phyloP scores from a whole-genome alignment of 1,140 invertebrate species.

The Anadara kagoshimensis region DNA sequence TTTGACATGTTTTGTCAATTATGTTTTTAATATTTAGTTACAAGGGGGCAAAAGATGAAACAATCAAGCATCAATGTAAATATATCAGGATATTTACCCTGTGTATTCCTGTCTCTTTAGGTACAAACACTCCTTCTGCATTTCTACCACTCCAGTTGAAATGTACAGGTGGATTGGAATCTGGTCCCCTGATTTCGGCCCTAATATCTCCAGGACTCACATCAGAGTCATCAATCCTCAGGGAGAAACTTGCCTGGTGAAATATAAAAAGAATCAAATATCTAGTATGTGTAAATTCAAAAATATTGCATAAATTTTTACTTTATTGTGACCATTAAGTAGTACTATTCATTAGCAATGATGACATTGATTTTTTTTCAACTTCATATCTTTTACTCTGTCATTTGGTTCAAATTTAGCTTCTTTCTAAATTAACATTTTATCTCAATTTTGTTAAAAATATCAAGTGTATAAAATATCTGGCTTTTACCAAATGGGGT shows the following conservation, averaged over 20 bases:
- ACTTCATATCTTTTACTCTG: not conserved
- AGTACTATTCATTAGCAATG: not conserved
- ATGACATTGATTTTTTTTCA: not conserved
- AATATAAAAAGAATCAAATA: constrained; percentile 27
- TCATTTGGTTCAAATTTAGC: not conserved
- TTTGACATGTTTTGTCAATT: no score
- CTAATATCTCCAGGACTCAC: constrained; percentile 85
- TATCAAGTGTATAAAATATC: no score
- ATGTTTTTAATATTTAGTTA: no score
- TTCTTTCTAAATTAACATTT: no score
- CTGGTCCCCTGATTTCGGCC: constrained; percentile 88
- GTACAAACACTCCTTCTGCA: constrained; percentile 87
- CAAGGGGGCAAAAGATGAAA: no score
- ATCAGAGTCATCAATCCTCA: constrained; percentile 79
- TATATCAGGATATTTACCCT: constrained; percentile 83
- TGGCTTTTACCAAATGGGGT: no score
- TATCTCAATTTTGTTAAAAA: no score
- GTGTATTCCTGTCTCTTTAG: constrained; percentile 94
- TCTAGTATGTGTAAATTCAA: not conserved
- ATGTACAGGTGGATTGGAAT: constrained; percentile 79
- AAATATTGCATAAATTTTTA: not conserved
- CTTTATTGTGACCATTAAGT: no score
- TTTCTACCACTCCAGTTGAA: constrained; percentile 82
- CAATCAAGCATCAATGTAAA: no score
- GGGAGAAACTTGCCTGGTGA: constrained; percentile 66